Evolutionary conservation across 30 jellyfish, hydroid and myxozoan species (phyloP).

Genomic region (Calvadosia cruxmelitensis): DNA sequence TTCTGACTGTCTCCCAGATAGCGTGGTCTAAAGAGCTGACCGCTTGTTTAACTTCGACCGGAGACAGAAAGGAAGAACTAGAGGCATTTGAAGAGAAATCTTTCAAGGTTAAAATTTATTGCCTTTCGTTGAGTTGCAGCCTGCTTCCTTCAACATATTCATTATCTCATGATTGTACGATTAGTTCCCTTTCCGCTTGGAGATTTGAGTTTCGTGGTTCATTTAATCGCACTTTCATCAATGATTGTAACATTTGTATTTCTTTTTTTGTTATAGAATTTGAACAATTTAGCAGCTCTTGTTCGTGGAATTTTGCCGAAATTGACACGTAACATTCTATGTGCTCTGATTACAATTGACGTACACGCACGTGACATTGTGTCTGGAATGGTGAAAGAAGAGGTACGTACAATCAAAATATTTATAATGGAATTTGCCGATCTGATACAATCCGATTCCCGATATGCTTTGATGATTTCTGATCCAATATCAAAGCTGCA

Average conservation of each 20-base stretch:
- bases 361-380: conserved; percentile 95
- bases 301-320: conserved; percentile 94
- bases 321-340: conserved; percentile 60
- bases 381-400: conserved; percentile 67
- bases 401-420: no score
- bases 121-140: no score
- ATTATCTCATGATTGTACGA: no score
- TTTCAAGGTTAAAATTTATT: conserved; percentile 39
- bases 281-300: conserved; percentile 84
- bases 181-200: no score
- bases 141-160: no score
- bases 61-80: conserved; percentile 42
- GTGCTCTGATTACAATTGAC: conserved; percentile 96
- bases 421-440: no score
- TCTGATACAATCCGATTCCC: no score
- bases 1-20: conserved; percentile 87
- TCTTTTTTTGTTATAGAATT: conserved; percentile 10
- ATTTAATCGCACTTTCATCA: no score
- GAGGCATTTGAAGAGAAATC: conserved; percentile 64
- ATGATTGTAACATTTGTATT: neutral
- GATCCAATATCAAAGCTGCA: no score
- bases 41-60: conserved; percentile 32
- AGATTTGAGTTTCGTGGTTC: no score
- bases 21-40: conserved; percentile 90
- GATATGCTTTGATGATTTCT: no score